A percentile compares a stretch with the other conserved stretches of the same genome.
phyloP scores from a whole-genome alignment of 2,797 vertebrate genomes.

The Enoplosus armatus region DNA sequence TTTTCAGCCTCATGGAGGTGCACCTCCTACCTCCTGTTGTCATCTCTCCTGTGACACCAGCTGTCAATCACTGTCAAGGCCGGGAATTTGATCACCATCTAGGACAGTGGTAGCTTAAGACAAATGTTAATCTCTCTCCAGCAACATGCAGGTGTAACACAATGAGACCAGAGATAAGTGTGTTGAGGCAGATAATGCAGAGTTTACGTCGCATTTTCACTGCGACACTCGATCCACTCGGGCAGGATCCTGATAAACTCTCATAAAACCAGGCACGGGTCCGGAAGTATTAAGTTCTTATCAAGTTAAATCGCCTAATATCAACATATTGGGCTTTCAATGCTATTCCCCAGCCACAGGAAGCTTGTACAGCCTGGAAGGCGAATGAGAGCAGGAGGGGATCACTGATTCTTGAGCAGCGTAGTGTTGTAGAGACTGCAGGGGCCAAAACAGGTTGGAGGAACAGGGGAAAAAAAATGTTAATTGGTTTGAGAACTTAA shows the following conservation, averaged over 20 bases:
- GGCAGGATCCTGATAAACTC: slow-evolving; percentile 18
- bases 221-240: neutral
- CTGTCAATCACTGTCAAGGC: slow-evolving; percentile 52
- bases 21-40: slow-evolving; percentile 30
- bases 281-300: slow-evolving; percentile 60
- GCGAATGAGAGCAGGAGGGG: slow-evolving; percentile 18
- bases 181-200: neutral
- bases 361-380: slow-evolving; percentile 32
- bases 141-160: neutral
- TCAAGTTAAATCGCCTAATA: slow-evolving; percentile 63
- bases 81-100: too few species aligned
- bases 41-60: slow-evolving; percentile 18
- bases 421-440: neutral
- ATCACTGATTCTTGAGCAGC: slow-evolving; percentile 3
- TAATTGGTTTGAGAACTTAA: neutral
- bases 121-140: neutral
- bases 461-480: neutral
- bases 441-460: slow-evolving; percentile 2
- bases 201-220: slow-evolving; percentile 10
- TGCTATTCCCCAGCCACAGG: slow-evolving; percentile 38
- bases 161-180: neutral
- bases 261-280: slow-evolving; percentile 17
- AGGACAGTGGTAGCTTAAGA: too few species aligned
- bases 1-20: slow-evolving; percentile 39
- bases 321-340: slow-evolving; percentile 61